Evolutionary conservation across 1,140 invertebrate genomes (phyloP).

Genomic region (Lerema accius): DNA sequence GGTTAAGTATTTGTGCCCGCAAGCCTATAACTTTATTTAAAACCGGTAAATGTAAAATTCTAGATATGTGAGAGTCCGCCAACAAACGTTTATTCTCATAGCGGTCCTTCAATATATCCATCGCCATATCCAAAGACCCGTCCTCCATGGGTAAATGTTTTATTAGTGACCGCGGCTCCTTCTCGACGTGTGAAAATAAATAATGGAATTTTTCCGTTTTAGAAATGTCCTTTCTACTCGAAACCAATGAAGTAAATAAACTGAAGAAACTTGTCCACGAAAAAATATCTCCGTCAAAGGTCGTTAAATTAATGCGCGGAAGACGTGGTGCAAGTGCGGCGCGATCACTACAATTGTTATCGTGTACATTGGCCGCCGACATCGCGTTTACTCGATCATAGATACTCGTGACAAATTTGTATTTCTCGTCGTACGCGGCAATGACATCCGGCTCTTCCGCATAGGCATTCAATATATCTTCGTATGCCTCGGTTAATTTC

Average conservation of each 20-base stretch:
- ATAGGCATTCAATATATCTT: conserved; percentile 5
- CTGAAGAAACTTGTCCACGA: conserved; percentile 24
- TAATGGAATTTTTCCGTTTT: conserved; percentile 30
- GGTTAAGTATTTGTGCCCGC: conserved; percentile 16
- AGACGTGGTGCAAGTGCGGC: not conserved
- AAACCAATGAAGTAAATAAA: conserved; percentile 14
- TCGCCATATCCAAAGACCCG: conserved; percentile 11
- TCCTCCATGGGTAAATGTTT: conserved; percentile 22
- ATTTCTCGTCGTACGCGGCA: not conserved
- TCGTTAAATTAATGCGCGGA: conserved; percentile 11
- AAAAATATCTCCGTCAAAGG: conserved; percentile 23
- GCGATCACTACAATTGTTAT: no score
- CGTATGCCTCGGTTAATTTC: conserved; percentile 3
- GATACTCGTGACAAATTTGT: not conserved
- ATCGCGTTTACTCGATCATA: not conserved
- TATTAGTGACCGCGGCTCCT: conserved; percentile 16
- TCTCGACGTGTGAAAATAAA: conserved; percentile 23
- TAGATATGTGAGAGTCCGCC: conserved; percentile 13
- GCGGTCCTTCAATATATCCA: conserved; percentile 21
- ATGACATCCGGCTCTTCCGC: not conserved
- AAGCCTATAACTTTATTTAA: conserved; percentile 11
- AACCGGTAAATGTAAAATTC: conserved; percentile 22
- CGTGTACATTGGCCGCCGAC: not conserved
- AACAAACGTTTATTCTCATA: conserved; percentile 19
- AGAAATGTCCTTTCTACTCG: conserved; percentile 13